Percentiles rank a stretch among this genome's conserved stretches.
These are phyloP conservation scores for Unio delphinus DNA, from an alignment of 2,888 invertebrate genomes.

Conservation along the genomic window DNA sequence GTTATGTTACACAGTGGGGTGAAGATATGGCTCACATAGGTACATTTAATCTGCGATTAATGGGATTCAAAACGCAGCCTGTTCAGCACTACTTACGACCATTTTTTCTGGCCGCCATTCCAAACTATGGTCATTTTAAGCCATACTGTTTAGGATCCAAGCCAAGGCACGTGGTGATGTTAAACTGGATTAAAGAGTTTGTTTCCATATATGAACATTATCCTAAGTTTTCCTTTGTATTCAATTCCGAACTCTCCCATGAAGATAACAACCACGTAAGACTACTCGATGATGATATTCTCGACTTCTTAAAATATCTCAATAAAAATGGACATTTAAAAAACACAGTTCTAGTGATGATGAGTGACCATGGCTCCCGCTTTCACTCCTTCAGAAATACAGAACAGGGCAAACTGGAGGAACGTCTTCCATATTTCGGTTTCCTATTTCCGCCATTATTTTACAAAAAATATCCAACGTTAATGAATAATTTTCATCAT, in stretches of 20 bases:
- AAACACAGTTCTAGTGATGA: constrained; percentile 86
- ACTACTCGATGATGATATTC: constrained; percentile 82
- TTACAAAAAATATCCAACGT: constrained; percentile 76
- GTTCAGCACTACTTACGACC: constrained; percentile 92
- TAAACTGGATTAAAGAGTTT: constrained; percentile 74
- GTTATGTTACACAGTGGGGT: constrained; percentile 82
- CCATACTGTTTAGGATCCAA: constrained; percentile 79
- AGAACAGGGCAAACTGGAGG: constrained; percentile 92
- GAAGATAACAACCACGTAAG: constrained; percentile 86
- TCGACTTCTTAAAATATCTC: constrained; percentile 75
- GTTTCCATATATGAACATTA: constrained; percentile 78
- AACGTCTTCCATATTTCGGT: constrained; percentile 89
- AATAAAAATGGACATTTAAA: constrained; percentile 78
- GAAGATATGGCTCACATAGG: constrained; percentile 89
- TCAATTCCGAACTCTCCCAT: constrained; percentile 91
- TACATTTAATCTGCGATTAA: constrained; percentile 90
- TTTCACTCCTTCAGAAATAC: constrained; percentile 87
- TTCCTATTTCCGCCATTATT: constrained; percentile 84
- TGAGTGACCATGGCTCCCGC: constrained; percentile 92
- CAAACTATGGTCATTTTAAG: constrained; percentile 48
- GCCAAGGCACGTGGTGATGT: constrained; percentile 77
- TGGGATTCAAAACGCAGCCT: constrained; percentile 86
- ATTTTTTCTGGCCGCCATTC: constrained; percentile 79
- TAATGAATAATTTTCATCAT: constrained; percentile 75
- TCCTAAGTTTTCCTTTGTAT: constrained; percentile 88